Evolutionary conservation across 2,113 vertebrate species (phyloP).

Genomic region (Pithys albifrons): DNA sequence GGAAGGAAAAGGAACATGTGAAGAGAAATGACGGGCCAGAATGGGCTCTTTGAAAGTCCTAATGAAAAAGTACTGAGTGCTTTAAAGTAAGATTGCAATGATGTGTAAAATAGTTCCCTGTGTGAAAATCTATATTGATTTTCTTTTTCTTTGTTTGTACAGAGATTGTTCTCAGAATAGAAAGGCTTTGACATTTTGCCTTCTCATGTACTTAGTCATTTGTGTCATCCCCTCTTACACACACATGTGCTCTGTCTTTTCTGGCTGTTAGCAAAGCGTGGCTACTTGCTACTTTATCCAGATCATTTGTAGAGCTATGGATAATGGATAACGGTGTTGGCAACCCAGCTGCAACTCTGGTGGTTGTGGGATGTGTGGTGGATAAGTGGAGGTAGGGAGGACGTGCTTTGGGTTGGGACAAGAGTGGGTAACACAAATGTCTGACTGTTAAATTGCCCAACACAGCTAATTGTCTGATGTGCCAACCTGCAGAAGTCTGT

Average conservation of each 20-base stretch:
- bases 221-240: not conserved
- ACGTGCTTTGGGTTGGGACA: not conserved
- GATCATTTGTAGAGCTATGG: not conserved
- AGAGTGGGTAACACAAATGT: not conserved
- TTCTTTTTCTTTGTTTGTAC: slow-evolving; percentile 22
- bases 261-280: not conserved
- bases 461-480: not conserved
- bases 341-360: not conserved
- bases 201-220: slow-evolving; percentile 7
- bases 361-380: not conserved
- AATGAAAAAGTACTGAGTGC: not conserved
- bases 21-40: not conserved
- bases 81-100: slow-evolving; percentile 7
- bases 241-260: not conserved
- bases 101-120: slow-evolving; percentile 20
- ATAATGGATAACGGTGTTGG: not conserved
- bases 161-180: slow-evolving; percentile 21
- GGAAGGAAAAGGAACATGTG: not conserved
- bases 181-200: slow-evolving; percentile 32
- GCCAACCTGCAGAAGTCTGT: not conserved
- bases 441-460: not conserved
- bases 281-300: not conserved
- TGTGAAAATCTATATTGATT: slow-evolving; percentile 40
- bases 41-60: not conserved
- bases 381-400: not conserved